Percentiles rank a stretch among this genome's conserved stretches.
phyloP scores from a whole-genome alignment of 1,140 invertebrate species.

The Cherax quadricarinatus region DNA sequence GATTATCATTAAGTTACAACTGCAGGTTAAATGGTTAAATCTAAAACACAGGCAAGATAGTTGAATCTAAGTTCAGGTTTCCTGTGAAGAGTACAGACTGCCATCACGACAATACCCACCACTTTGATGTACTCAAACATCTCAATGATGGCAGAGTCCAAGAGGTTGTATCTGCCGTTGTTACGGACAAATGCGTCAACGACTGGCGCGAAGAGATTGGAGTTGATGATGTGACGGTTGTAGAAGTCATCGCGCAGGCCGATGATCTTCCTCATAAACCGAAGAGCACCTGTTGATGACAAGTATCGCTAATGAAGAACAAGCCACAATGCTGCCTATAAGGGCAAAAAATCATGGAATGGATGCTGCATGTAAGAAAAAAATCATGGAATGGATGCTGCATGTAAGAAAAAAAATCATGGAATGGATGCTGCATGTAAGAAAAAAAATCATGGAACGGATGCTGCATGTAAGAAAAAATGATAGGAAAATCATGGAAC shows the following conservation, averaged over 20 bases:
- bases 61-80: too few species aligned
- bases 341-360: too few species aligned
- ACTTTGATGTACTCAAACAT: constrained; percentile 99
- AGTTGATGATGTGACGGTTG: constrained; percentile 97
- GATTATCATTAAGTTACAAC: too few species aligned
- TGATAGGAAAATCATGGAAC: too few species aligned
- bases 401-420: too few species aligned
- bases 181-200: constrained; percentile 97
- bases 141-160: constrained; percentile 99
- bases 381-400: constrained; percentile 1
- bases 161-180: constrained; percentile 97
- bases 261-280: constrained; percentile 98
- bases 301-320: neutral
- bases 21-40: too few species aligned
- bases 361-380: constrained; percentile 15
- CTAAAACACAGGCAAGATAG: too few species aligned
- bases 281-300: constrained; percentile 84
- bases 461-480: too few species aligned
- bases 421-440: too few species aligned
- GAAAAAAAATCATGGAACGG: too few species aligned
- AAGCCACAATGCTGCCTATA: too few species aligned
- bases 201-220: constrained; percentile 95
- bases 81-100: too few species aligned
- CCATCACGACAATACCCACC: constrained; percentile 77
- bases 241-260: constrained; percentile 99